phyloP scores from a whole-genome alignment of 2,113 vertebrate species.

The Panthera uncia region DNA sequence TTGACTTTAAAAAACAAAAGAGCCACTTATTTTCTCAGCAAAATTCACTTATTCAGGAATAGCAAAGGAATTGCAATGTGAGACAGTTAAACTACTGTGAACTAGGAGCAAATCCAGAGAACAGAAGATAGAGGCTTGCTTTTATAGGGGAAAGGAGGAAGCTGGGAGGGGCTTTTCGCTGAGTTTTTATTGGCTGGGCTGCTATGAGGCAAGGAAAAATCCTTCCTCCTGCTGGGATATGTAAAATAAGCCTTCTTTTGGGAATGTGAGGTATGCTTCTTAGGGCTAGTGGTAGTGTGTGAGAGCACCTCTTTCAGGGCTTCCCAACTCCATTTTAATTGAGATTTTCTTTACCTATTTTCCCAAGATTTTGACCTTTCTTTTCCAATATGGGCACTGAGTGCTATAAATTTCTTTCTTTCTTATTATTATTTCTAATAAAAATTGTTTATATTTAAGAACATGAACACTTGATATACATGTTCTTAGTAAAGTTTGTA shows the following conservation, averaged over 20 bases:
- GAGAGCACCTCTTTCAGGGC: neutral
- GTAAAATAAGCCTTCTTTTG: neutral
- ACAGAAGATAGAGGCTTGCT: neutral
- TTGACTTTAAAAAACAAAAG: neutral
- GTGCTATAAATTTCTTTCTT: neutral
- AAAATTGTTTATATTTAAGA: neutral
- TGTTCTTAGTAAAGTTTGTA: neutral
- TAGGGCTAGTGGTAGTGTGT: neutral
- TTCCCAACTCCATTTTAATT: neutral
- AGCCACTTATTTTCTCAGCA: neutral
- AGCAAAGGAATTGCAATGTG: neutral
- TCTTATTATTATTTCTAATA: neutral
- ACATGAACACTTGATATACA: neutral
- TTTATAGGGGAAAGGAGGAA: neutral
- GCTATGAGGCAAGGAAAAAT: neutral
- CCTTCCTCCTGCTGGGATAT: neutral
- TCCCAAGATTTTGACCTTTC: neutral
- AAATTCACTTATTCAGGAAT: neutral
- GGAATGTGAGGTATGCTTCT: neutral
- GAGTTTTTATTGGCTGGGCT: neutral
- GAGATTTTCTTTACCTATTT: neutral
- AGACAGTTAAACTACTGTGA: neutral
- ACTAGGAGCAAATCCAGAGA: neutral
- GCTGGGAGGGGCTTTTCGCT: neutral
- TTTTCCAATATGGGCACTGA: neutral